These are phyloP conservation scores for Cryptocephalus moraei DNA, from an alignment of 2,888 invertebrate species.

Conservation along the genomic window DNA sequence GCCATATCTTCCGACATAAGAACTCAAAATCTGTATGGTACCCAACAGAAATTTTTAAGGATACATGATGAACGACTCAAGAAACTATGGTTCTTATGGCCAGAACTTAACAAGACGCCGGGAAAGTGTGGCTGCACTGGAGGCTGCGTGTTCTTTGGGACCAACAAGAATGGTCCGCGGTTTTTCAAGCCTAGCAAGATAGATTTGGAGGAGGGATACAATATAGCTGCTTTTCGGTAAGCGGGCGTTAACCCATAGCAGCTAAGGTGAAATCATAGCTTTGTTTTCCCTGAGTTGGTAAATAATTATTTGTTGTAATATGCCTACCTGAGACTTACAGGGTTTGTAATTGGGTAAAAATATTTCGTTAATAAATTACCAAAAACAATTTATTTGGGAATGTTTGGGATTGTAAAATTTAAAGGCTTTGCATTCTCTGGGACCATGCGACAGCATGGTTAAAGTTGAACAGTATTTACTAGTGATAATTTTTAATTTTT, in stretches of 20 bases:
- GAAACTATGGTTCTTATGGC: slow-evolving; percentile 93
- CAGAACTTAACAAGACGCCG: slow-evolving; percentile 50
- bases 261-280: neutral
- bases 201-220: slow-evolving; percentile 72
- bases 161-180: slow-evolving; percentile 76
- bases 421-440: neutral
- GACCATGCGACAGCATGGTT: no score
- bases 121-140: slow-evolving; percentile 90
- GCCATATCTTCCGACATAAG: slow-evolving; percentile 63
- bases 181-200: slow-evolving; percentile 80
- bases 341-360: no score
- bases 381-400: neutral
- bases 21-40: slow-evolving; percentile 64
- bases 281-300: no score
- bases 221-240: slow-evolving; percentile 67
- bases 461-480: no score
- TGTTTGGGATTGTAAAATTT: neutral
- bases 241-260: slow-evolving; percentile 13
- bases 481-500: slow-evolving; percentile 13
- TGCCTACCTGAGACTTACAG: no score
- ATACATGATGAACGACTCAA: slow-evolving; percentile 77
- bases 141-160: slow-evolving; percentile 90
- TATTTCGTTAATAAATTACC: neutral
- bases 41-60: slow-evolving; percentile 73
- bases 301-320: no score